phyloP scores from a whole-genome alignment of 1,140 invertebrate species.

The Heliothis subflexa region DNA sequence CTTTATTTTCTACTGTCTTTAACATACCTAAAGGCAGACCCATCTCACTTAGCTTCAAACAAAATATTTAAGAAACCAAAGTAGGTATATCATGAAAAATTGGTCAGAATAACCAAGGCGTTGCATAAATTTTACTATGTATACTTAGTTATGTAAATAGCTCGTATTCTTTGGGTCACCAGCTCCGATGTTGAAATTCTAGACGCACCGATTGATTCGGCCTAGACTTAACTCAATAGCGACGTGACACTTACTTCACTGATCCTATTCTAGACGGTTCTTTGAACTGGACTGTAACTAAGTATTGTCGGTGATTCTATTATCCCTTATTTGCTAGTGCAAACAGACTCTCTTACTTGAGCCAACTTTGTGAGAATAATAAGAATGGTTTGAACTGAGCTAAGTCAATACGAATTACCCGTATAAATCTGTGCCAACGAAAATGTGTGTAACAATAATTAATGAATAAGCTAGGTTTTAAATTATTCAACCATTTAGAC shows the following conservation, averaged over 20 bases:
- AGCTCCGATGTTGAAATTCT: neutral
- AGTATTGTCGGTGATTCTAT: constrained; percentile 9
- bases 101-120: too few relatives aligned
- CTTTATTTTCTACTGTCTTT: too few relatives aligned
- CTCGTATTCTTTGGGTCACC: neutral
- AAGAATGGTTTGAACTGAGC: neutral
- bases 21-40: too few relatives aligned
- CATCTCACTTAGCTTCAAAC: too few relatives aligned
- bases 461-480: too few relatives aligned
- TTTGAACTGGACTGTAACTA: constrained; percentile 8
- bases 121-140: neutral
- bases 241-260: neutral
- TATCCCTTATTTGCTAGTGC: constrained; percentile 12
- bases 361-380: neutral
- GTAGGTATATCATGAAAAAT: too few relatives aligned
- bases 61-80: too few relatives aligned
- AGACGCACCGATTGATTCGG: neutral
- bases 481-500: too few relatives aligned
- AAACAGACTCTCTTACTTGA: constrained; percentile 20
- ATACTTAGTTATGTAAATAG: neutral
- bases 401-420: neutral
- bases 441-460: too few relatives aligned
- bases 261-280: constrained; percentile 11
- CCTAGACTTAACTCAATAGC: constrained; percentile 24
- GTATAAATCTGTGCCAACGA: too few relatives aligned